Conservation (phyloP, 2,888 invertebrate species). For the Dioctria rufipes region DNA sequence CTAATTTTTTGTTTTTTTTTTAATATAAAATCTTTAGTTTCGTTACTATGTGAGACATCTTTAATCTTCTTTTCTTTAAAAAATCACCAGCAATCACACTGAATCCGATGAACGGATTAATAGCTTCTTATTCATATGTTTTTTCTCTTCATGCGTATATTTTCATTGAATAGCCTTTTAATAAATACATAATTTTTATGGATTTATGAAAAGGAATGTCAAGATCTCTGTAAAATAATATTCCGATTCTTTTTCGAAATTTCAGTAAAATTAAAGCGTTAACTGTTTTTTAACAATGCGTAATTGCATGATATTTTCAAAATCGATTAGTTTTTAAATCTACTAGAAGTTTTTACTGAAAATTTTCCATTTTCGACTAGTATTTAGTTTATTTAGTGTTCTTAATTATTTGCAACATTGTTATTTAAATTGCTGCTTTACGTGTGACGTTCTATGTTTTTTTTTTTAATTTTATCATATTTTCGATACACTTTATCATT, state of each 20-base stretch:
- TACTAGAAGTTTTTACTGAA: slow-evolving; percentile 58
- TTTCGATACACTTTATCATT: too few species aligned
- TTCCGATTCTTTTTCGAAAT: too few species aligned
- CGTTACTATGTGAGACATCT: background rate
- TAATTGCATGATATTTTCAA: too few species aligned
- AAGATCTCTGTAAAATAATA: too few species aligned
- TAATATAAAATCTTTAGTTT: background rate
- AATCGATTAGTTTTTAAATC: slow-evolving; percentile 48
- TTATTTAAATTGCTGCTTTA: slow-evolving; percentile 54
- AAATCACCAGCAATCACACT: slow-evolving; percentile 17
- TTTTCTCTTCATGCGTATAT: slow-evolving; percentile 25
- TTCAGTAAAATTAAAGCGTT: too few species aligned
- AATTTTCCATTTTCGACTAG: slow-evolving; percentile 61
- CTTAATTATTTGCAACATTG: slow-evolving; percentile 60
- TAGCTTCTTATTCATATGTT: slow-evolving; percentile 33
- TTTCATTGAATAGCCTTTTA: background rate
- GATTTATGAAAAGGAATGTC: too few species aligned
- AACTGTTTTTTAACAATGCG: too few species aligned
- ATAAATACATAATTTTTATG: background rate
- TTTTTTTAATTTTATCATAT: background rate
- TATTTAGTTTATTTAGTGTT: slow-evolving; percentile 64
- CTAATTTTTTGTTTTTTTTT: slow-evolving; percentile 5
- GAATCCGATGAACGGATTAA: slow-evolving; percentile 9
- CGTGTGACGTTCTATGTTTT: slow-evolving; percentile 28
- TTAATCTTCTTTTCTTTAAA: background rate